A percentile compares a stretch with the other conserved stretches of the same genome.
These are phyloP conservation scores for Urosaurus nigricauda DNA, from an alignment of 2,797 vertebrate species.

Conservation along the genomic window DNA sequence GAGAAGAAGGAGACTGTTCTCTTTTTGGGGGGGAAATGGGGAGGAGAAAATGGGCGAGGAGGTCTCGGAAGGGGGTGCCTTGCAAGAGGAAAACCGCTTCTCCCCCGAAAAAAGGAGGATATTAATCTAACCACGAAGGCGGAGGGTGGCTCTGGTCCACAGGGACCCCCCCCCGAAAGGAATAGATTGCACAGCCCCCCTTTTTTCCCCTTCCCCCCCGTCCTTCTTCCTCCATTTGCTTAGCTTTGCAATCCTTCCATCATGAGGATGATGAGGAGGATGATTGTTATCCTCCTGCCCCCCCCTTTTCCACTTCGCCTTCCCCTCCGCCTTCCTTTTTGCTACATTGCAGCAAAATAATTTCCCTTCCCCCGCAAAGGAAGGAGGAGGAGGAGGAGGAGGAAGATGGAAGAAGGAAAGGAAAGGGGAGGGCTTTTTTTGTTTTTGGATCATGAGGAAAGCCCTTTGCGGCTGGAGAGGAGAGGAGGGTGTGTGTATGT, in stretches of 20 bases:
- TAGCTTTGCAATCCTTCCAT: no score
- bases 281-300: no score
- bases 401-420: constrained; percentile 54
- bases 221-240: no score
- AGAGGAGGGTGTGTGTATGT: not conserved
- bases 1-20: no score
- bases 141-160: not conserved
- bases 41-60: constrained; percentile 60
- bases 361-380: constrained; percentile 50
- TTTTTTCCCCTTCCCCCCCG: no score
- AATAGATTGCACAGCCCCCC: constrained; percentile 11
- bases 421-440: not conserved
- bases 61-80: constrained; percentile 88
- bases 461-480: constrained; percentile 52
- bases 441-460: not conserved
- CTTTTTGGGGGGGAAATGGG: constrained; percentile 35
- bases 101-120: not conserved
- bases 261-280: no score
- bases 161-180: not conserved
- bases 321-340: constrained; percentile 54
- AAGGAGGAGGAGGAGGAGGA: constrained; percentile 38
- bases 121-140: not conserved
- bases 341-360: constrained; percentile 76
- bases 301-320: not conserved
- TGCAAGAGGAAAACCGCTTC: not conserved